These are phyloP conservation scores for Cataglyphis cursor DNA, from an alignment of 2,888 invertebrate genomes.

Conservation along the genomic window DNA sequence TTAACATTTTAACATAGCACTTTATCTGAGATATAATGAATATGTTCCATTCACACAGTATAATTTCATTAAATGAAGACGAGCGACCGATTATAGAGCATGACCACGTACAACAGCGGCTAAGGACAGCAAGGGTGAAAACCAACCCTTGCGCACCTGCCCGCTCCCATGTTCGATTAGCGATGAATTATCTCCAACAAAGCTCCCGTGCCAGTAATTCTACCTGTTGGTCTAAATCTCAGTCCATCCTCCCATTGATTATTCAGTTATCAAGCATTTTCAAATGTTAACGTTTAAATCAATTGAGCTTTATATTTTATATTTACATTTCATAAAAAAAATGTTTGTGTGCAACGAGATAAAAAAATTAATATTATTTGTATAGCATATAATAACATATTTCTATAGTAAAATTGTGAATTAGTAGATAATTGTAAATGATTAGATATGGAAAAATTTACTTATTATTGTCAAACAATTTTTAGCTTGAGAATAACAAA, in stretches of 20 bases:
- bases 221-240: conserved; percentile 76
- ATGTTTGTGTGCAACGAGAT: neutral
- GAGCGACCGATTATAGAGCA: conserved; percentile 72
- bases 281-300: conserved; percentile 31
- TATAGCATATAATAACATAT: neutral
- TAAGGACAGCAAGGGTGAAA: conserved; percentile 71
- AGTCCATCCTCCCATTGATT: conserved; percentile 43
- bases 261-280: conserved; percentile 48
- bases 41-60: conserved; percentile 39
- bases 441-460: neutral
- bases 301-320: neutral
- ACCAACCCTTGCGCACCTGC: conserved; percentile 77
- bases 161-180: conserved; percentile 80
- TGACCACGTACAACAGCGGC: conserved; percentile 67
- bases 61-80: conserved; percentile 67
- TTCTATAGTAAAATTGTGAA: neutral
- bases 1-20: neutral
- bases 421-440: conserved; percentile 11
- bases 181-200: conserved; percentile 77
- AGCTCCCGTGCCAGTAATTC: conserved; percentile 70
- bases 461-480: conserved; percentile 22
- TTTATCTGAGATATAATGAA: conserved; percentile 19
- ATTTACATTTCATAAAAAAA: conserved; percentile 3
- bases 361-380: conserved; percentile 31
- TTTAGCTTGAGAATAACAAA: conserved; percentile 45